These are phyloP conservation scores for Philypnodon macrostomus DNA, from an alignment of 2,797 vertebrate species.

Conservation along the genomic window DNA sequence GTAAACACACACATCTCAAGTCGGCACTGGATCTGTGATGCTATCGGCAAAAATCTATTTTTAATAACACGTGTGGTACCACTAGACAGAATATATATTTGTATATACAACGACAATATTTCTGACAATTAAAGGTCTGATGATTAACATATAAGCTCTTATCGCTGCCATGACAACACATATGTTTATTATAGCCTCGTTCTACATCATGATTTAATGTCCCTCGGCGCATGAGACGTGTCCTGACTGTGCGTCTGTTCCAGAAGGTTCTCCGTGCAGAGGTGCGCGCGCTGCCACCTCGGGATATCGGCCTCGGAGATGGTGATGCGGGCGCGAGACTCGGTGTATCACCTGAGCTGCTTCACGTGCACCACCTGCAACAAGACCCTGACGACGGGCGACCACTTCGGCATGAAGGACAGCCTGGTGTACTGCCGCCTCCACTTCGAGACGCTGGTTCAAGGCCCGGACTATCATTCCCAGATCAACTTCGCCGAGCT, in stretches of 20 bases:
- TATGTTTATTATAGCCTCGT: no score
- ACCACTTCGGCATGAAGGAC: constrained; percentile 99
- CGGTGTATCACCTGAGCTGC: constrained; percentile 97
- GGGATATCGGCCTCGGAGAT: constrained; percentile 98
- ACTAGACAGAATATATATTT: no score
- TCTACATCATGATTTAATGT: neutral
- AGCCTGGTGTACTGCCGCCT: constrained; percentile 97
- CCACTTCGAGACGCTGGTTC: constrained; percentile 97
- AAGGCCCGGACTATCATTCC: constrained; percentile 87
- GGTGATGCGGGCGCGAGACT: constrained; percentile 97
- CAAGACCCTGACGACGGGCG: constrained; percentile 97
- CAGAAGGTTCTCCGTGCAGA: constrained; percentile 99
- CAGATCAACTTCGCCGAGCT: constrained; percentile 96
- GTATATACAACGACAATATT: no score
- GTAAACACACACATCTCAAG: no score
- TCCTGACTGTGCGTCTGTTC: constrained; percentile 75
- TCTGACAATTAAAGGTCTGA: no score
- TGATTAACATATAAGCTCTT: no score
- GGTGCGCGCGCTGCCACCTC: constrained; percentile 95
- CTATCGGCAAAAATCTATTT: no score
- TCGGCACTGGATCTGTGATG: no score
- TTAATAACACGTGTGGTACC: no score
- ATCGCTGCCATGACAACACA: no score
- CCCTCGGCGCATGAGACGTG: constrained; percentile 20
- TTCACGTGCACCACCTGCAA: constrained; percentile 97